Conservation (phyloP, 2,113 vertebrate species). For the Oncorhynchus mykiss region DNA sequence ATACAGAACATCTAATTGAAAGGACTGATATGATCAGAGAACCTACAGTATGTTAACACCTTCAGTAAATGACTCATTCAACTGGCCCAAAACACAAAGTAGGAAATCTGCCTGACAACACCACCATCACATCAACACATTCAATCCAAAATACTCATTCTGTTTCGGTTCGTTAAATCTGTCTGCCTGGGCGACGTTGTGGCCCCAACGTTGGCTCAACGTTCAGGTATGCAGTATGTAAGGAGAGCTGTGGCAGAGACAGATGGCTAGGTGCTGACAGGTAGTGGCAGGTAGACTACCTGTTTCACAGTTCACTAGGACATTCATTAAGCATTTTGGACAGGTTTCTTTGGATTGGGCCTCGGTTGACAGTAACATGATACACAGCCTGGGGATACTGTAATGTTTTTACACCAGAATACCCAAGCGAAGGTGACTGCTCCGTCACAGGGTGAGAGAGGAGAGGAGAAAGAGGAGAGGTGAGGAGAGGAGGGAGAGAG, state of each 20-base stretch:
- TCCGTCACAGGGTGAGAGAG: slow-evolving; percentile 40
- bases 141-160: background rate
- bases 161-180: background rate
- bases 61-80: too few species aligned
- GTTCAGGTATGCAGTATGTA: slow-evolving; percentile 56
- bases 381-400: slow-evolving; percentile 53
- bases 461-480: slow-evolving; percentile 3
- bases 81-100: background rate
- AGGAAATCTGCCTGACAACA: too few species aligned
- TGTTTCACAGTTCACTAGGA: slow-evolving; percentile 68
- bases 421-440: slow-evolving; percentile 30
- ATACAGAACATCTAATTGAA: too few species aligned
- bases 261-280: slow-evolving; percentile 64
- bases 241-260: slow-evolving; percentile 54
- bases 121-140: too few species aligned
- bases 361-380: slow-evolving; percentile 54
- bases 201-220: slow-evolving; percentile 40
- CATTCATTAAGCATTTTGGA: slow-evolving; percentile 72
- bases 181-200: background rate
- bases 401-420: slow-evolving; percentile 65
- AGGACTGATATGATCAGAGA: too few species aligned
- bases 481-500: background rate
- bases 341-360: slow-evolving; percentile 55
- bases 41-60: too few species aligned
- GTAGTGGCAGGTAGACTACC: slow-evolving; percentile 67